Base-by-base conservation (phyloP, 2,888 invertebrate species). In the Aleiodes testaceus region DNA sequence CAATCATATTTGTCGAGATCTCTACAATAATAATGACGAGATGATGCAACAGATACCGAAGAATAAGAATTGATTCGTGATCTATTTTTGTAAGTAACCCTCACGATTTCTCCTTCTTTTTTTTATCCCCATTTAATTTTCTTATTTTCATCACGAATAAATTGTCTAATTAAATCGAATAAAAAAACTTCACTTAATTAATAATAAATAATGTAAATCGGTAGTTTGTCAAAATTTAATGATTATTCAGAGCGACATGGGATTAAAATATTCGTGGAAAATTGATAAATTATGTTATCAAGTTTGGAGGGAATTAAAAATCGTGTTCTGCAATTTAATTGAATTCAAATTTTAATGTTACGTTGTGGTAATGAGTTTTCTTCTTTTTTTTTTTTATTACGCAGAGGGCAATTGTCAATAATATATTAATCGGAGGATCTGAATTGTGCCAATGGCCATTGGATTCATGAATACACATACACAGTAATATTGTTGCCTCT, bases 391-490 rank as follows among this genome's bases (percentile, higher is more conserved):
- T 69, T 63, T 52, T 52, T 45, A 44, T 12, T 63, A 44, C 22
- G 16, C 36, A 11, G 9, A 9, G 7, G 22, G 67, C 59, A 47
- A 59, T 26, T 68, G 42, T 59, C 55, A 65, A 50, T 30, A 61
- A 69, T 53, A 66, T 65, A 47, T 66, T 59, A 66, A 61, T 69
- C 59, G 72, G 72, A 59, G 49, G 65, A 66, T 65, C 52, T 65
- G 9, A 55, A 66, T 42, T 65, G 65, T 64, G 69, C 69, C 72
- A 69, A 65, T 66, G 69, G 68, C 68, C 5, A 26, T 26, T 26
- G 26, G 26, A 26, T 65, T 69, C 66, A 53, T 26, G 20, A n/a
- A 66, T 30, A 26, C 50, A 12, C 36, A 44, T 12, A 20, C 45
- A 18, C 20, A 36, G 36, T 36, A 36, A 66, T 59, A 63, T 68